Evolutionary conservation across 1,140 invertebrate genomes (phyloP), one percentile per base, ranked within the genome.

Genomic region (Cotesia typhae): DNA sequence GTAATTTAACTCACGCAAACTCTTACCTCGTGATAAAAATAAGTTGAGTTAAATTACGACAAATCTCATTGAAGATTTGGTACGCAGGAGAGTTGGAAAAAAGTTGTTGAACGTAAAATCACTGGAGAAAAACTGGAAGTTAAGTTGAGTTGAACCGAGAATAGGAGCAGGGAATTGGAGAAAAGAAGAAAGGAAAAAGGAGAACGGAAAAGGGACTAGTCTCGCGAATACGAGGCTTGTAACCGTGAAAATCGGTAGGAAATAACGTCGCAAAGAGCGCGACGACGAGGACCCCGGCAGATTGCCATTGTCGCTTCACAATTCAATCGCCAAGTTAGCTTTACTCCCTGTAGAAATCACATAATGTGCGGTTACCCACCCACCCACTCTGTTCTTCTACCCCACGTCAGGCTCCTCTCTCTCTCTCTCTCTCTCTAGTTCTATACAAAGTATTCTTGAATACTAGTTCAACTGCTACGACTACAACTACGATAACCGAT

Each of bases 291-390:
- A 59, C 64, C 63, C 74, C 84, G 83, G 82, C 83, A 83, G 79
- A 84, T 84, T 84, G 84, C 84, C 82, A 85, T 85, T 84, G 82
- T 85, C 82, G 81, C 82, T 80, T 79, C 79, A 84, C 83, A 85
- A 85, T 85, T 85, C 84, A 85, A 85, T 85, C 80, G 83, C 79
- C 73, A 85, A 85, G 83, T 85, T 85, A 85, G 81, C 83, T 82
- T 75, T 77, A 36, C 38, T 85, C 84, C 83, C 84, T 83, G 81
- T 81, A 85, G 84, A 85, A 85, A 85, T 85, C 84, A 85, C 83
- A 85, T 85, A 85, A 85, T 85, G 83, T 85, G 81, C 81, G 84
- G 83, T 84, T 84, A 82, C 78, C 79, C 79, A 76, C 75, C 77
- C 71, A 64, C 10, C 53, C 20, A 28, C 12, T 69, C 61, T 57